Evolutionary conservation across 2,113 vertebrate genomes (phyloP), one percentile per base, ranked within the genome.

Genomic region (Grammomys dolichurus): DNA sequence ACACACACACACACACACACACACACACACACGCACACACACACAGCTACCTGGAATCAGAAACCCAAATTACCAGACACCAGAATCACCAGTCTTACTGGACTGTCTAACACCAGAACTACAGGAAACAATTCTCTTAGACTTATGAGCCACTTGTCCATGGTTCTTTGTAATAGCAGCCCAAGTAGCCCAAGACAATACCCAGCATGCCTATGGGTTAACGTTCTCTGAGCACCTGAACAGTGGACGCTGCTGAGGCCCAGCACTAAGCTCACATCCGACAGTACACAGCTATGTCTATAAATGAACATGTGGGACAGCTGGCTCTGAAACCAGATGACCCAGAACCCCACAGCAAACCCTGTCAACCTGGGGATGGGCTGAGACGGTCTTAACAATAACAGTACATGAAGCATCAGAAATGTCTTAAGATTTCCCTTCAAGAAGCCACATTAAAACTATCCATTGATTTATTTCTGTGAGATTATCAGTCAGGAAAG

Each of bases 381-480:
- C 33, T 69, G 56, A 93, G 90, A 0, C 2, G 72, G 91, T 91
- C 84, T 96, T 76, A 90, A 90, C 40, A 43, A 58, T 54, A 87
- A 96, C 87, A 78, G 82, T 91, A 89, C 48, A 80, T 10, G 65
- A 87, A 96, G 63, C n/a, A 89, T 69, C 96, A 89, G 90, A 95
- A 96, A 96, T 40, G 22, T 91, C 89, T 95, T 80, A 84, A 94
- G 86, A 96, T 72, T 78, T 36, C 82, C 89, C 63, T 97, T 94
- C 92, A 95, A 93, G 95, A 93, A 96, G 51, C n/a, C 76, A 58
- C 89, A 82, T 94, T 93, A 95, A 96, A 96, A 96, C 86, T 95
- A 95, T 67, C 89, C 95, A 91, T 95, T 96, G 95, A 97, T 96
- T 95, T 96, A 97, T 96, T 96, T 96, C 97, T 78, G 28, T 67